Conservation (phyloP, 2,797 vertebrate genomes). For the Micropoecilia bifurca region DNA sequence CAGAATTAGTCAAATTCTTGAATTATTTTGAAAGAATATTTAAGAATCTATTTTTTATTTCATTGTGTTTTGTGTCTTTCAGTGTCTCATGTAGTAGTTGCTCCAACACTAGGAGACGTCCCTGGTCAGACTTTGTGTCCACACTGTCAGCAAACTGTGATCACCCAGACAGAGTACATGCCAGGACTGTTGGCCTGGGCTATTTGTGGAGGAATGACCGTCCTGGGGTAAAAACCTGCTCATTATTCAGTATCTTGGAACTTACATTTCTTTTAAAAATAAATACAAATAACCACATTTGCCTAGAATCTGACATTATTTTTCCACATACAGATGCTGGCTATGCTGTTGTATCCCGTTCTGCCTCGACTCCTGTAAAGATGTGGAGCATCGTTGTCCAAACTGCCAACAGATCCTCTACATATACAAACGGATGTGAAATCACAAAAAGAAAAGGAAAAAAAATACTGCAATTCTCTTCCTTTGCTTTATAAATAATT, state of each 20-base stretch:
- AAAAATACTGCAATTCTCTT: background rate
- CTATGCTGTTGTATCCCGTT: constrained; percentile 80
- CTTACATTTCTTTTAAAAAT: background rate
- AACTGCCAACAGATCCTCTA: constrained; percentile 68
- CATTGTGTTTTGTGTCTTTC: constrained; percentile 35
- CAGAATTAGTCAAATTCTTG: background rate
- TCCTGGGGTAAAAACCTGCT: constrained; percentile 64
- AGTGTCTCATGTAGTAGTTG: constrained; percentile 63
- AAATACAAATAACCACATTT: background rate
- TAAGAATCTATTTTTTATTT: background rate
- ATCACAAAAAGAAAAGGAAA: too few species aligned
- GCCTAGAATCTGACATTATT: background rate
- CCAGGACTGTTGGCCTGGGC: constrained; percentile 78
- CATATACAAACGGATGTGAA: constrained; percentile 68
- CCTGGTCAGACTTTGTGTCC: constrained; percentile 82
- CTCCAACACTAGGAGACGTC: constrained; percentile 39
- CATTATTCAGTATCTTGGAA: background rate
- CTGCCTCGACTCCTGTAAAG: constrained; percentile 77
- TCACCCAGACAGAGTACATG: constrained; percentile 72
- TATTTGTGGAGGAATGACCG: constrained; percentile 57
- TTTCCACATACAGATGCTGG: constrained; percentile 62
- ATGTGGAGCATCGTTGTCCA: constrained; percentile 79
- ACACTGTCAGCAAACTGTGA: constrained; percentile 81
- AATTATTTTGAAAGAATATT: background rate
- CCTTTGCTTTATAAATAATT: background rate